Conservation (phyloP, 2,888 invertebrate species). For the Muscina levida region DNA sequence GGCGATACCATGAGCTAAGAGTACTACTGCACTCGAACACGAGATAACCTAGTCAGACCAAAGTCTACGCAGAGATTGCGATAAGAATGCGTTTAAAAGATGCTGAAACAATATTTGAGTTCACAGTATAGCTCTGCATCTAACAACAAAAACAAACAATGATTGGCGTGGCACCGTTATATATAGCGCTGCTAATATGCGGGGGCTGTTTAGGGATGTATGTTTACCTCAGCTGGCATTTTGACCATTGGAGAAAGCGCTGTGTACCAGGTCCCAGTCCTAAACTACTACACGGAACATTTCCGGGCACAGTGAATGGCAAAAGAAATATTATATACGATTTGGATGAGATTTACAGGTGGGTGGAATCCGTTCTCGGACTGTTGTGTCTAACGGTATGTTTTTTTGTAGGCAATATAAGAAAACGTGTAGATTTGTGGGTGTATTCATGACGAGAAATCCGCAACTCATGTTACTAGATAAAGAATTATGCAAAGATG, state of each 20-base stretch:
- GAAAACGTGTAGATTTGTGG: slow-evolving; percentile 72
- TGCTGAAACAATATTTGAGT: too few relatives aligned
- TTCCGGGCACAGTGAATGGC: slow-evolving; percentile 70
- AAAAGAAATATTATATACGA: slow-evolving; percentile 75
- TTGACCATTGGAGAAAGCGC: slow-evolving; percentile 77
- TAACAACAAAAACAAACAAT: too few relatives aligned
- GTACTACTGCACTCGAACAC: too few relatives aligned
- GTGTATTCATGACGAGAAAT: slow-evolving; percentile 76
- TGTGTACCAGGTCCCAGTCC: slow-evolving; percentile 75
- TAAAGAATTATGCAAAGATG: slow-evolving; percentile 76
- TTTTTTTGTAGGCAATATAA: slow-evolving; percentile 72
- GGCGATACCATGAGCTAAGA: too few relatives aligned
- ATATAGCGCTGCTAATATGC: background rate
- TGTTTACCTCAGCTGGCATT: slow-evolving; percentile 74
- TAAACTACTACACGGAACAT: slow-evolving; percentile 75
- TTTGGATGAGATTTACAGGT: slow-evolving; percentile 79
- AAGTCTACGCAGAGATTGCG: too few relatives aligned
- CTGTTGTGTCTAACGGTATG: slow-evolving; percentile 22
- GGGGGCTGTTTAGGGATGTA: slow-evolving; percentile 3
- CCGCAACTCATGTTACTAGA: slow-evolving; percentile 79
- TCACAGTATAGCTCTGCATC: too few relatives aligned
- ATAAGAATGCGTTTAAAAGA: too few relatives aligned
- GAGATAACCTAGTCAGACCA: too few relatives aligned
- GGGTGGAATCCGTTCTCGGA: background rate
- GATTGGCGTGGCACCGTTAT: too few relatives aligned